phyloP scores from a whole-genome alignment of 2,113 vertebrate genomes.

The Orycteropus afer region DNA sequence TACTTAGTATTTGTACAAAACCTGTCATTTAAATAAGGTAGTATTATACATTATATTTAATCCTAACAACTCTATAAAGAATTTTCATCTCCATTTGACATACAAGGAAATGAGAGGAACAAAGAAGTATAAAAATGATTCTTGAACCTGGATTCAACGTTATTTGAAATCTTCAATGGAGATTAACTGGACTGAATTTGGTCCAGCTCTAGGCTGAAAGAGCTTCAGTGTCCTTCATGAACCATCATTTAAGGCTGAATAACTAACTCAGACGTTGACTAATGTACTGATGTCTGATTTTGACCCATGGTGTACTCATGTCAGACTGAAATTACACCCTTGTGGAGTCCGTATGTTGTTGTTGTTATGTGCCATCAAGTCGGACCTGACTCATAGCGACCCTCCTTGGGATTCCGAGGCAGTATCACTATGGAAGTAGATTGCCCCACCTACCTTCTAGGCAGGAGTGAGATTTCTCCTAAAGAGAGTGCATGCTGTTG shows the following conservation, averaged over 20 bases:
- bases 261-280: not conserved
- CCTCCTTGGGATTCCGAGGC: too few species aligned
- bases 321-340: not conserved
- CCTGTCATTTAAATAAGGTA: not conserved
- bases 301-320: not conserved
- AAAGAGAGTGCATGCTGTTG: not conserved
- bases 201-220: not conserved
- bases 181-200: not conserved
- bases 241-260: not conserved
- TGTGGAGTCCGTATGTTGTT: fast-evolving
- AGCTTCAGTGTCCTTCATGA: not conserved
- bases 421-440: too few species aligned
- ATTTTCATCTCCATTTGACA: not conserved
- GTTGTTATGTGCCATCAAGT: too few species aligned
- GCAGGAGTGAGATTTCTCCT: not conserved
- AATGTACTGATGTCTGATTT: not conserved
- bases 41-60: not conserved
- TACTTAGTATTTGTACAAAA: not conserved
- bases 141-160: not conserved
- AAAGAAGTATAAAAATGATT: not conserved
- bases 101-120: not conserved
- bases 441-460: too few species aligned
- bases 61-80: not conserved
- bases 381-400: too few species aligned
- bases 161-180: not conserved